These are phyloP conservation scores for Gallinago media DNA, from an alignment of 2,113 vertebrate species.

Conservation along the genomic window DNA sequence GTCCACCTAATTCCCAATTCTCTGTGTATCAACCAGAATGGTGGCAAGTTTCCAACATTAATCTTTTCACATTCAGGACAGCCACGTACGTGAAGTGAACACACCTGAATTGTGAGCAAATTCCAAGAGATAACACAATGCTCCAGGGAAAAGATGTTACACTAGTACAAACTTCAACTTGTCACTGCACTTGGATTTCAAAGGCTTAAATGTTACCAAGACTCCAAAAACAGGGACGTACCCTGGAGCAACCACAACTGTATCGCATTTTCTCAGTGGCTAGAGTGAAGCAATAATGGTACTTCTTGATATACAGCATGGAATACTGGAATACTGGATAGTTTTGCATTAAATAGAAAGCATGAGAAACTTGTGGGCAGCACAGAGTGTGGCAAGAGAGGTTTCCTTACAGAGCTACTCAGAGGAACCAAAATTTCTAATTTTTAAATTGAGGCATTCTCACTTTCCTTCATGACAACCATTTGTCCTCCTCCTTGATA, in stretches of 20 bases:
- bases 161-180: neutral
- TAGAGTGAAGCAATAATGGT: neutral
- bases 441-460: neutral
- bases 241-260: neutral
- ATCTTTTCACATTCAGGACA: neutral
- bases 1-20: neutral
- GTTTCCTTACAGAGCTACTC: neutral
- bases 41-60: neutral
- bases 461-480: neutral
- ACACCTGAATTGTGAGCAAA: accelerated
- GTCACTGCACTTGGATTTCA: neutral
- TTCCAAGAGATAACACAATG: neutral
- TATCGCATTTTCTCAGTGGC: neutral
- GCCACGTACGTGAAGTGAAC: accelerated
- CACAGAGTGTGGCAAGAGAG: neutral
- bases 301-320: neutral
- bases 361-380: neutral
- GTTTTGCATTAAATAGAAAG: neutral
- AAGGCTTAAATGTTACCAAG: neutral
- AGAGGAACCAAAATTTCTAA: neutral
- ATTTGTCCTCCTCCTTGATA: neutral
- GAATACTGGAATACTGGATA: neutral
- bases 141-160: neutral
- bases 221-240: neutral
- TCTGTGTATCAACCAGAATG: neutral